These are phyloP conservation scores for Drosophila bocki DNA, from an alignment of 1,140 invertebrate species.

Conservation along the genomic window DNA sequence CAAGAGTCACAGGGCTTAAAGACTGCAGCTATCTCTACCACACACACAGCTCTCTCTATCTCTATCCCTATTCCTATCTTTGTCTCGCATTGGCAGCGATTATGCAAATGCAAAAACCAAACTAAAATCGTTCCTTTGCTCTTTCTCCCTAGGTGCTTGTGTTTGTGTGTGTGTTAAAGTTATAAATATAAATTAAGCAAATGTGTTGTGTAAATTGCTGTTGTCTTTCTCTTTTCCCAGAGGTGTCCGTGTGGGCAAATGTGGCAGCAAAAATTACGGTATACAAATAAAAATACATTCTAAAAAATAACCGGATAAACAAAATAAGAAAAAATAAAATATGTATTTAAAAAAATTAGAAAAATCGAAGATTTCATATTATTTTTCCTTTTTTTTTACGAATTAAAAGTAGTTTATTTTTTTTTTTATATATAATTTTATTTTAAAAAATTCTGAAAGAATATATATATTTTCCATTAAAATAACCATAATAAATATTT, in stretches of 20 bases:
- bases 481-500: background rate
- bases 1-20: slow-evolving; percentile 12
- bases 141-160: slow-evolving; percentile 1
- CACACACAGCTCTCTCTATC: background rate
- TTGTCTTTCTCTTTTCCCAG: slow-evolving; percentile 42
- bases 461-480: background rate
- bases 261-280: slow-evolving; percentile 73
- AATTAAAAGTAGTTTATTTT: background rate
- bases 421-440: too few species aligned
- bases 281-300: slow-evolving; percentile 51
- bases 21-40: background rate
- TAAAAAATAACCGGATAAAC: background rate
- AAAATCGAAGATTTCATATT: background rate
- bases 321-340: too few species aligned
- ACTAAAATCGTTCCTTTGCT: slow-evolving; percentile 8
- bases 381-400: background rate
- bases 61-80: background rate
- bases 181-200: slow-evolving; percentile 83
- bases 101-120: slow-evolving; percentile 69
- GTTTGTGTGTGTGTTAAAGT: slow-evolving; percentile 54
- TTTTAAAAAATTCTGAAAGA: background rate
- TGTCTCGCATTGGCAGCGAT: slow-evolving; percentile 37
- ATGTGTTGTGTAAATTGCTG: slow-evolving; percentile 81
- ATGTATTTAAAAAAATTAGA: background rate
- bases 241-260: slow-evolving; percentile 41